Evolutionary conservation across 2,888 invertebrate species (phyloP).

Genomic region (Dromius quadrimaculatus): DNA sequence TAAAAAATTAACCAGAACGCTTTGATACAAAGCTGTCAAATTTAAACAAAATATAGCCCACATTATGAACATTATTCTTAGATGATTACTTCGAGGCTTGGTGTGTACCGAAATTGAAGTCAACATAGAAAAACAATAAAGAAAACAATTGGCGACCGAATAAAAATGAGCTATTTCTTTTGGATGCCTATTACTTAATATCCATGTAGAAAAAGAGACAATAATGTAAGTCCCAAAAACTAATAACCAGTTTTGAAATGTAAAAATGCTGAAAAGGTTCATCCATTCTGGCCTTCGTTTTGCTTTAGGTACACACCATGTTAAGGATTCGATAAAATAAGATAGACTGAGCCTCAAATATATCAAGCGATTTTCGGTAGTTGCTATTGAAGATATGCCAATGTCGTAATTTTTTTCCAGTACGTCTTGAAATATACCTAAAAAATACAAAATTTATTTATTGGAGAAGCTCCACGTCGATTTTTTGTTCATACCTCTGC

Average conservation of each 20-base stretch:
- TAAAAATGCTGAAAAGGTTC: constrained; percentile 53
- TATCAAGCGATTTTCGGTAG: constrained; percentile 43
- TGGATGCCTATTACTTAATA: neutral
- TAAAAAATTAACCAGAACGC: constrained; percentile 53
- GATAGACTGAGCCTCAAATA: constrained; percentile 53
- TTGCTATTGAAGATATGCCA: constrained; percentile 54
- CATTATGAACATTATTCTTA: constrained; percentile 51
- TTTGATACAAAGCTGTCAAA: constrained; percentile 54
- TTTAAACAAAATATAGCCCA: constrained; percentile 55
- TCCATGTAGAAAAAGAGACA: constrained; percentile 31
- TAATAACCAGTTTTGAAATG: constrained; percentile 36
- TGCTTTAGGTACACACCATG: constrained; percentile 56
- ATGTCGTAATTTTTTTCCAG: constrained; percentile 54
- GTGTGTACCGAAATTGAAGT: constrained; percentile 35
- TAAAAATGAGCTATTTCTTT: constrained; percentile 33
- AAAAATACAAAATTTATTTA: neutral
- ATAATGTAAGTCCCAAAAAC: constrained; percentile 36
- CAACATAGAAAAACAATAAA: constrained; percentile 37
- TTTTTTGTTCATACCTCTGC: constrained; percentile 39
- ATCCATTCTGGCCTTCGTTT: constrained; percentile 51
- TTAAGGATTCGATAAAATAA: constrained; percentile 54
- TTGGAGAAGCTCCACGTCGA: neutral
- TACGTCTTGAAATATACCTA: constrained; percentile 54
- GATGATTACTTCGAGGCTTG: constrained; percentile 35
- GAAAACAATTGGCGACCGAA: constrained; percentile 39